Conservation (phyloP, 30 jellyfish, hydroid and myxozoan genomes). For the Aurelia aurita region DNA sequence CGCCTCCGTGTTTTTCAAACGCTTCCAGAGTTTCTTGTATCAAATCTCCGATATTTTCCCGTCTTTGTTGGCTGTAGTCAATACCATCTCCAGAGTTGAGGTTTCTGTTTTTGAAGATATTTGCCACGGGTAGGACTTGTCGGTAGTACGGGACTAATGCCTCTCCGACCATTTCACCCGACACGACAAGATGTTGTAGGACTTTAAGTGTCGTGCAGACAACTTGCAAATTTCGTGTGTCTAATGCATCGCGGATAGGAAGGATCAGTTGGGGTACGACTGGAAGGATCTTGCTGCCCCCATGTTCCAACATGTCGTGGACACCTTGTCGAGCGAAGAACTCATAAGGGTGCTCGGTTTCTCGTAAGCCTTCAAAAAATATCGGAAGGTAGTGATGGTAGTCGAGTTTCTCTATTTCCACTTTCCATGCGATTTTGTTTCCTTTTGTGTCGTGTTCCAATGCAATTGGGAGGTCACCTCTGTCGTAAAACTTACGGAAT, state of each 20-base stretch:
- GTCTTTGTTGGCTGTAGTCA: constrained; percentile 96
- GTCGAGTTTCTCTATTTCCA: constrained; percentile 95
- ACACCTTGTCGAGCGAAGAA: constrained; percentile 96
- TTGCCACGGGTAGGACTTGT: constrained; percentile 88
- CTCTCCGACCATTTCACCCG: constrained; percentile 90
- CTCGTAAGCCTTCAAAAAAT: constrained; percentile 91
- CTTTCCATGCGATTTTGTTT: constrained; percentile 97
- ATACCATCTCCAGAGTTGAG: constrained; percentile 91
- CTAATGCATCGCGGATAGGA: constrained; percentile 94
- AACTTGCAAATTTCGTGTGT: constrained; percentile 83
- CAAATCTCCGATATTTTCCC: constrained; percentile 94
- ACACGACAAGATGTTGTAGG: constrained; percentile 87
- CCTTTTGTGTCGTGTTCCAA: constrained; percentile 98
- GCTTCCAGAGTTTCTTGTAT: constrained; percentile 91
- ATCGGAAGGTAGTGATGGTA: constrained; percentile 91
- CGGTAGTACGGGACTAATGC: constrained; percentile 98
- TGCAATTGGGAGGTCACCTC: constrained; percentile 98
- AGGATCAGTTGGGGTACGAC: constrained; percentile 96
- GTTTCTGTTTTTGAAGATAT: constrained; percentile 84
- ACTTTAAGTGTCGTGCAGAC: constrained; percentile 90
- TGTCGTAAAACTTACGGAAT: constrained; percentile 87
- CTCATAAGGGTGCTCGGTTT: constrained; percentile 90
- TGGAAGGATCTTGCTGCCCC: constrained; percentile 84
- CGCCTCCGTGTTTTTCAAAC: constrained; percentile 95
- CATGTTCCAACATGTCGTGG: constrained; percentile 98